Percentiles rank a stretch among this genome's conserved stretches.
phyloP scores from a whole-genome alignment of 2,797 vertebrate species.

The Dicrostonyx torquatus region DNA sequence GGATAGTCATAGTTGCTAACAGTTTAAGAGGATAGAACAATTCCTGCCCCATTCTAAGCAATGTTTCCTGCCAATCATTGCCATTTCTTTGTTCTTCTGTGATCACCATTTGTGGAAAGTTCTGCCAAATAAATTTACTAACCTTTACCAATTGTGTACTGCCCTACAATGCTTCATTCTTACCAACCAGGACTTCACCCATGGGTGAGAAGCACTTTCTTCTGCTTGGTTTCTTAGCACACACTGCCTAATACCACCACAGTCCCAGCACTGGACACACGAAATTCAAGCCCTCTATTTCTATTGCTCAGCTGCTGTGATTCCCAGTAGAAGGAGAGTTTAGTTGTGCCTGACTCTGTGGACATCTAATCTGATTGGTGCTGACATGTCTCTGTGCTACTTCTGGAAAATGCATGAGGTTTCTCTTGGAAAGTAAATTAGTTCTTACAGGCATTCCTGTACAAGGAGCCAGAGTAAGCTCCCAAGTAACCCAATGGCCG shows the following conservation, averaged over 20 bases:
- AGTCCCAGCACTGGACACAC: neutral
- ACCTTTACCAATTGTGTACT: neutral
- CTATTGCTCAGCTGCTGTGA: neutral
- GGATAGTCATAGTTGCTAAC: neutral
- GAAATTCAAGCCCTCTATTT: neutral
- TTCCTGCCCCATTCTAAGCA: neutral
- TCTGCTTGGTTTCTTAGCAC: neutral
- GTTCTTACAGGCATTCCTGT: neutral
- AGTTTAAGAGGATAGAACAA: neutral
- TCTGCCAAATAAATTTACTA: neutral
- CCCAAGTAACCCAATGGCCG: neutral
- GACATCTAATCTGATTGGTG: neutral
- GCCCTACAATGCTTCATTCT: neutral
- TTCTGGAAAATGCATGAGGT: neutral
- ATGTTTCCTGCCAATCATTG: neutral
- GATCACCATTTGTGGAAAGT: neutral
- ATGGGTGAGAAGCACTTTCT: neutral
- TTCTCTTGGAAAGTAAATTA: constrained; percentile 40
- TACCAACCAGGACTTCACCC: neutral
- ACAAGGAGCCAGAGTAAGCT: neutral
- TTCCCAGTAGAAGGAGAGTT: neutral
- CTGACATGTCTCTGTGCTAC: neutral
- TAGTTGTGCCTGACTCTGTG: neutral
- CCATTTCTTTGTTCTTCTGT: neutral
- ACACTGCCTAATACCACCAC: neutral